Evolutionary conservation across 2,113 vertebrate species (phyloP), one percentile per base, ranked within the genome.

Genomic region (Kryptolebias marmoratus): DNA sequence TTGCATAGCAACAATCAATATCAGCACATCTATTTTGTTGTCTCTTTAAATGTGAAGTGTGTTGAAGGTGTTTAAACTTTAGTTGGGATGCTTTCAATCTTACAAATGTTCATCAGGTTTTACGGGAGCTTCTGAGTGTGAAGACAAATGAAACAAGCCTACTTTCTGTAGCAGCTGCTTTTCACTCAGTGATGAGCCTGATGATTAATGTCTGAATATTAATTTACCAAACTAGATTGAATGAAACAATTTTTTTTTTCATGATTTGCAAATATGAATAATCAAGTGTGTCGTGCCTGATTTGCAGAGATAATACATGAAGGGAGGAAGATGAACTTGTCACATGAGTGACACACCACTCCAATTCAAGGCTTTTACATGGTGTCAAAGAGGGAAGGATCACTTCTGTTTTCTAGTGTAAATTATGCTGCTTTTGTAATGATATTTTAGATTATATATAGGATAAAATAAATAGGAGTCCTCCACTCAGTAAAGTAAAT

Each of bases 181-280:
- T 77, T 74, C 75, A 66, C 67, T 81, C 50, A 39, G 57, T 45
- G 30, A 68, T 56, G 32, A 71, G 59, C 62, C 61, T 42, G 49
- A 64, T 84, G 75, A 80, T 82, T 75, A 73, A 84, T 74, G 63
- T 49, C 55, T 71, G 64, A 73, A 67, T 72, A 59, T 64, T 73
- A 65, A 81, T 79, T 79, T 66, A 73, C 32, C 55, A 75, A 64
- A 80, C 52, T 28, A 73, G 53, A 69, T 53, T 0, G 1, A 74
- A 82, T 59, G 31, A 71, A 39, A 11, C 64, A 47, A 10, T 45
- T 36, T 58, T 77, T 83, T 57, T 68, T 77, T 83, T 58, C 48
- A 73, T 30, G 58, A 74, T 63, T 59, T 70, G 68, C 57, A 58
- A 54, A 83, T 74, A 59, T 83, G 75, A 86, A 83, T 83, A 69